These are phyloP conservation scores for Alligator mississippiensis DNA, from an alignment of 2,113 vertebrate genomes.

Conservation along the genomic window DNA sequence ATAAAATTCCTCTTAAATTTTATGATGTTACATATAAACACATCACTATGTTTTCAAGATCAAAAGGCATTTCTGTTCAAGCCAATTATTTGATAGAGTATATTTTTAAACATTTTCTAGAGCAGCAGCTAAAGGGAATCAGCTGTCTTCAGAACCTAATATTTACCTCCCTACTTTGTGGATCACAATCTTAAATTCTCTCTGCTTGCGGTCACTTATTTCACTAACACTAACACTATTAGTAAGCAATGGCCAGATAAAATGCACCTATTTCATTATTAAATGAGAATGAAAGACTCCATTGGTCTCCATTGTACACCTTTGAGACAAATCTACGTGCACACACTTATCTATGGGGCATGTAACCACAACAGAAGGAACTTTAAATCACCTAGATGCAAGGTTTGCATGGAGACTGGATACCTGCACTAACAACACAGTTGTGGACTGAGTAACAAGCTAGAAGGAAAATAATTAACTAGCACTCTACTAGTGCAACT, in stretches of 20 bases:
- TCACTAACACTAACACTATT: fast-evolving
- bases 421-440: neutral
- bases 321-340: neutral
- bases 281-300: neutral
- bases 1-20: neutral
- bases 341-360: neutral
- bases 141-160: neutral
- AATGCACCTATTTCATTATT: neutral
- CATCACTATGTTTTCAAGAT: neutral
- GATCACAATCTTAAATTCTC: fast-evolving
- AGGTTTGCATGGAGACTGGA: neutral
- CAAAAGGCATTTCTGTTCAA: neutral
- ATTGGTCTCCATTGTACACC: neutral
- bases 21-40: neutral
- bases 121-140: fast-evolving
- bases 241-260: neutral
- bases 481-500: fast-evolving
- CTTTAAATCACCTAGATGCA: neutral
- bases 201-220: neutral
- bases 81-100: fast-evolving
- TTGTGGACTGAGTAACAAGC: fast-evolving
- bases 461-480: fast-evolving
- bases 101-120: neutral
- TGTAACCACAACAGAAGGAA: conserved; percentile 56
- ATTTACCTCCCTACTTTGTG: neutral